Percentiles rank a stretch among this genome's conserved stretches.
Evolutionary conservation across 2,888 invertebrate genomes (phyloP).

Genomic region (Napeogenes inachia): DNA sequence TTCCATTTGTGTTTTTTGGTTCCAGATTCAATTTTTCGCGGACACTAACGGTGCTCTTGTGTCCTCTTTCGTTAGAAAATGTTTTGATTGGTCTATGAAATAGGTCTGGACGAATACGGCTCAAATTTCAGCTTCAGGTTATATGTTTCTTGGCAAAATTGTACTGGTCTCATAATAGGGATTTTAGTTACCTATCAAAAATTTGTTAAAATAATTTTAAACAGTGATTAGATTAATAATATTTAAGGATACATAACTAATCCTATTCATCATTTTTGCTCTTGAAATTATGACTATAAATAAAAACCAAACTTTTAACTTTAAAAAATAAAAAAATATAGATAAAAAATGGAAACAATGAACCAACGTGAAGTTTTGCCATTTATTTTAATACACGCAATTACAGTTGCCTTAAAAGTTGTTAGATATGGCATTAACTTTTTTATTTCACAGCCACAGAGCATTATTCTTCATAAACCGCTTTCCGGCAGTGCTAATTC

Average conservation of each 20-base stretch:
- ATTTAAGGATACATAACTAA: too few relatives aligned
- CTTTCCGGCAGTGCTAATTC: constrained; percentile 43
- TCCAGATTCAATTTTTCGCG: constrained; percentile 37
- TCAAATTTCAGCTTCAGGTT: background rate
- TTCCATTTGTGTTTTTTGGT: constrained; percentile 28
- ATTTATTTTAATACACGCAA: constrained; percentile 27
- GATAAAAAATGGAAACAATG: background rate
- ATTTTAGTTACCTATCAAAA: too few relatives aligned
- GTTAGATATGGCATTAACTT: constrained; percentile 28
- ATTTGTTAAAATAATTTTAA: too few relatives aligned
- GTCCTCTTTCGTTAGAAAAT: constrained; percentile 20
- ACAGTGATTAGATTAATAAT: too few relatives aligned
- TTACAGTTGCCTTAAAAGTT: constrained; percentile 25
- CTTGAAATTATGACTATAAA: too few relatives aligned
- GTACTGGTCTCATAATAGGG: too few relatives aligned
- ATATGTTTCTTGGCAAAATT: too few relatives aligned
- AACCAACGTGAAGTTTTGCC: constrained; percentile 18
- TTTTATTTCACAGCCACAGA: constrained; percentile 36
- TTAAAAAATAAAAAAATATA: background rate
- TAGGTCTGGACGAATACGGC: constrained; percentile 18
- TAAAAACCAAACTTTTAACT: background rate
- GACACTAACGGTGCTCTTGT: constrained; percentile 17
- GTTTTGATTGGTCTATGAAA: constrained; percentile 26
- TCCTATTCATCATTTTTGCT: too few relatives aligned
- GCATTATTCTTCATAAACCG: constrained; percentile 42